Base-by-base conservation (phyloP, 2,888 invertebrate species). In the Orthonychiurus folsomi region DNA sequence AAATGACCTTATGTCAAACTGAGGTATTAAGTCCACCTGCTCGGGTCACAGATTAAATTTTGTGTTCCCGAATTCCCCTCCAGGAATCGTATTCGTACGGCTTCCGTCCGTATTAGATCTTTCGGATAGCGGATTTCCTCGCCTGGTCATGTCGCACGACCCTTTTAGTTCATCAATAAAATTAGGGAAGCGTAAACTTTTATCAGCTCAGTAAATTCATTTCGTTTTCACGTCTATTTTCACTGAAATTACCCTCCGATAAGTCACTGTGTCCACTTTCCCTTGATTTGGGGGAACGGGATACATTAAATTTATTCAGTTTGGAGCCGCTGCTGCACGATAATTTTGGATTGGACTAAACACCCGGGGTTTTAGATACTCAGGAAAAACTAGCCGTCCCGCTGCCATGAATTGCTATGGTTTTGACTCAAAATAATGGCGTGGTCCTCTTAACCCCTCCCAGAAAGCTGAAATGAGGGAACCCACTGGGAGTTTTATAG, bases 261-360 rank as follows among this genome's bases (percentile, higher is more conserved):
- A 37, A 37, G 37, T 37, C 37, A 37, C 37, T 37, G 37, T 37
- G n/a, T n/a, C n/a, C n/a, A n/a, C n/a, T n/a, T n/a, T n/a, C n/a
- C n/a, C n/a, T n/a, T n/a, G n/a, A n/a, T n/a, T n/a, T n/a, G n/a
- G n/a, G n/a, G n/a, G n/a, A n/a, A n/a, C n/a, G n/a, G n/a, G n/a
- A n/a, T n/a, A n/a, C n/a, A n/a, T n/a, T n/a, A n/a, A n/a, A n/a
- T n/a, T n/a, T n/a, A n/a, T n/a, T n/a, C n/a, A n/a, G n/a, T n/a
- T n/a, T n/a, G n/a, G n/a, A n/a, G n/a, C n/a, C n/a, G n/a, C n/a
- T n/a, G n/a, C n/a, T n/a, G n/a, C n/a, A n/a, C n/a, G n/a, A n/a
- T n/a, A n/a, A n/a, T n/a, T n/a, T n/a, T n/a, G n/a, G n/a, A n/a
- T n/a, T n/a, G n/a, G n/a, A n/a, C n/a, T n/a, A n/a, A n/a, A n/a